phyloP scores from a whole-genome alignment of 2,113 vertebrate species.

The Morone saxatilis region DNA sequence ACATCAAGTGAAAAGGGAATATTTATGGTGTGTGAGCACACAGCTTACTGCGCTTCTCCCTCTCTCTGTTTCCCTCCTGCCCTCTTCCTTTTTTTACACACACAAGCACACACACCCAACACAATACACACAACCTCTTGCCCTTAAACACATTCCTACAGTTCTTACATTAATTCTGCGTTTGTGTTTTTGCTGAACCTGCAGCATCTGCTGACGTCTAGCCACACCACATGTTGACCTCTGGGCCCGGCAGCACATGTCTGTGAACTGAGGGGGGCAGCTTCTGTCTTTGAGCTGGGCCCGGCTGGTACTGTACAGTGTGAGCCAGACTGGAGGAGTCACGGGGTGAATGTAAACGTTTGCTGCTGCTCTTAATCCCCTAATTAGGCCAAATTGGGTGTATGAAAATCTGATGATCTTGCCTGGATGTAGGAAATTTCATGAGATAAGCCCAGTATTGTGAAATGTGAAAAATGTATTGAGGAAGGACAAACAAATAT shows the following conservation, averaged over 20 bases:
- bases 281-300: constrained; percentile 21
- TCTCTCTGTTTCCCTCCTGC: neutral
- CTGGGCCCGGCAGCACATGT: constrained; percentile 28
- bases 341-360: constrained; percentile 52
- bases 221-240: constrained; percentile 46
- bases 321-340: constrained; percentile 45
- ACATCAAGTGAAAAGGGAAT: constrained; percentile 31
- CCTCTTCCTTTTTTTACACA: constrained; percentile 2
- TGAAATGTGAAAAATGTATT: neutral
- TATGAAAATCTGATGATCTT: constrained; percentile 12
- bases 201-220: constrained; percentile 57
- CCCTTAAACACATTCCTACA: constrained; percentile 53
- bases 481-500: neutral
- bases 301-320: constrained; percentile 14
- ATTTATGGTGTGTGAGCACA: constrained; percentile 17
- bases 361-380: constrained; percentile 43
- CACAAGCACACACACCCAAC: constrained; percentile 13
- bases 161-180: constrained; percentile 35
- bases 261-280: constrained; percentile 62
- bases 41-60: neutral
- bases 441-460: constrained; percentile 6
- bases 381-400: constrained; percentile 24
- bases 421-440: constrained; percentile 6
- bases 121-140: constrained; percentile 30
- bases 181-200: constrained; percentile 29